Evolutionary conservation across 2,113 vertebrate species (phyloP), one percentile per base, ranked within the genome.

Genomic region (Pterophyllum scalare): DNA sequence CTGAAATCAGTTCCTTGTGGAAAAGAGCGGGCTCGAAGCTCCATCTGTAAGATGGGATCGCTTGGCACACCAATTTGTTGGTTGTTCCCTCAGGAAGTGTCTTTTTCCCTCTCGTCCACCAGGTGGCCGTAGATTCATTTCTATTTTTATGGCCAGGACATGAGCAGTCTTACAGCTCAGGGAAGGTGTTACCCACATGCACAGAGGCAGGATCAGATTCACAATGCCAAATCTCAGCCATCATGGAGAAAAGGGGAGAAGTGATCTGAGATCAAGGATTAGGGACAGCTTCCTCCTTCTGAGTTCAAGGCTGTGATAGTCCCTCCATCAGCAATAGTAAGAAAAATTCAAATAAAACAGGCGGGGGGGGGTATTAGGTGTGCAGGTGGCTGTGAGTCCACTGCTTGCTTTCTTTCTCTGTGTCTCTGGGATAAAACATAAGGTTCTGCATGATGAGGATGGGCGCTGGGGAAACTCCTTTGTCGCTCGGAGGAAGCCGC

Each of bases 1-100:
- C 64, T 93, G 88, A 94, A 94, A 93, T 93, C 92, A 88, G 90
- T 92, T 91, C 79, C 79, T 83, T 77, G 5, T 87, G 86, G 72
- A 89, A 89, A 92, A 85, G 65, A 83, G 87, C 22, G 61, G 3
- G 38, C 57, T 80, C 58, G 40, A 79, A 61, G 49, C 56, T 81
- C 70, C 62, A 33, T 57, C 80, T 26, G 76, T 57, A 40, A 81
- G 49, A 81, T 9, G 0, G 20, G 40, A 78, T 64, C 19, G 6
- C 59, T 31, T 22, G 5, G 40, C 59, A 86, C 61, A 83, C 49
- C 24, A 15, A 46, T 80, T 61, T 3, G 1, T 62, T 38, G 64
- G 46, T 52, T 19, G 70, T 76, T 84, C 74, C 75, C 54, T 62
- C 33, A 56, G 17, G 35, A 76, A 82, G 72, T 87, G 83, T 89